A percentile compares a stretch with the other conserved stretches of the same genome.
Conservation (phyloP, 1,140 invertebrate species). For the Drusus annulatus region DNA sequence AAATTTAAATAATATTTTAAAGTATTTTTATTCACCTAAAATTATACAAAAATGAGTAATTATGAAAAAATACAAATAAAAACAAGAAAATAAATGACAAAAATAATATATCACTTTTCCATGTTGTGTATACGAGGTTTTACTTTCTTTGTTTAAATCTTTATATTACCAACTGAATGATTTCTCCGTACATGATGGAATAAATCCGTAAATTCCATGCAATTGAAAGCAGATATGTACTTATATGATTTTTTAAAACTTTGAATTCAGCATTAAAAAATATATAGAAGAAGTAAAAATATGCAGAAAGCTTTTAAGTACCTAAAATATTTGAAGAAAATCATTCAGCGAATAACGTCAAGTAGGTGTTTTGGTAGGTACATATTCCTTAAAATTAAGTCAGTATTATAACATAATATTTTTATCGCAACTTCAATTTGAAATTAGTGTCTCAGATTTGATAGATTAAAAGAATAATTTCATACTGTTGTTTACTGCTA, state of each 20-base stretch:
- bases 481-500: conserved; percentile 52
- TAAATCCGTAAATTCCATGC: not conserved
- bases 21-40: too few relatives aligned
- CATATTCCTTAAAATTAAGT: not conserved
- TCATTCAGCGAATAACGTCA: conserved; percentile 3
- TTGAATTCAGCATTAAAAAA: too few relatives aligned
- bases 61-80: not conserved
- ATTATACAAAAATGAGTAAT: not conserved
- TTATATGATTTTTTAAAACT: too few relatives aligned
- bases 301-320: too few relatives aligned
- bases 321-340: not conserved
- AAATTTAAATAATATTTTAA: too few relatives aligned
- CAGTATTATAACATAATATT: not conserved
- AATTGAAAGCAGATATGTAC: not conserved
- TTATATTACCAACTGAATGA: conserved; percentile 17
- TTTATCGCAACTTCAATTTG: not conserved
- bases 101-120: conserved; percentile 17
- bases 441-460: conserved; percentile 7
- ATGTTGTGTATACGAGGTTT: conserved; percentile 4
- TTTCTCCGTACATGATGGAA: not conserved
- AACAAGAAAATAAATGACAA: not conserved
- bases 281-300: too few relatives aligned
- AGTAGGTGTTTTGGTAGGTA: conserved; percentile 1
- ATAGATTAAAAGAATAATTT: not conserved
- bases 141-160: conserved; percentile 3